A percentile compares a stretch with the other conserved stretches of the same genome.
phyloP scores from a whole-genome alignment of 1,140 invertebrate genomes.

The Panulirus ornatus region DNA sequence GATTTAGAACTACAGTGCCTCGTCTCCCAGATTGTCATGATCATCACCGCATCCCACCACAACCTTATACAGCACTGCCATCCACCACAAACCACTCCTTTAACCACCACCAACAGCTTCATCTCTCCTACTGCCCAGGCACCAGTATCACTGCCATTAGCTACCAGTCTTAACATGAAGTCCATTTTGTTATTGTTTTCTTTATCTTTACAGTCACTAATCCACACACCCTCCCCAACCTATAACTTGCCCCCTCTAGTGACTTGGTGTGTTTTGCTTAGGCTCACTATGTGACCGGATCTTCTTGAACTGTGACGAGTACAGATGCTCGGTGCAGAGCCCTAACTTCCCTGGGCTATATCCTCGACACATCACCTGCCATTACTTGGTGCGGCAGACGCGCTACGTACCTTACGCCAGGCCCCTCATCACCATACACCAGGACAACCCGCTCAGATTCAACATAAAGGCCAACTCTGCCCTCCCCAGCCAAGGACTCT shows the following conservation, averaged over 20 bases:
- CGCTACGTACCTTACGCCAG: constrained; percentile 82
- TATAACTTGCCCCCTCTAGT: background rate
- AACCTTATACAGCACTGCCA: background rate
- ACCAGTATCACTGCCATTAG: too few species aligned
- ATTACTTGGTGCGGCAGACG: constrained; percentile 86
- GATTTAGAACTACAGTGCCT: too few species aligned
- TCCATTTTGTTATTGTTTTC: too few species aligned
- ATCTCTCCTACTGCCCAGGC: too few species aligned
- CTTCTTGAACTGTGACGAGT: constrained; percentile 92
- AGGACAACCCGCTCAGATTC: constrained; percentile 76
- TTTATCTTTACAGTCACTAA: too few species aligned
- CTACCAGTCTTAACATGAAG: too few species aligned
- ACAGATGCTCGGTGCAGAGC: constrained; percentile 90
- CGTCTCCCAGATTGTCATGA: too few species aligned
- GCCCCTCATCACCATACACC: constrained; percentile 81
- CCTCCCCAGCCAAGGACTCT: constrained; percentile 63
- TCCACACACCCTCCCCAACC: background rate
- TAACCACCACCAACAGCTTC: background rate
- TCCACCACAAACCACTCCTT: background rate
- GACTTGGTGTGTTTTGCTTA: too few species aligned
- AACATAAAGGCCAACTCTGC: constrained; percentile 75
- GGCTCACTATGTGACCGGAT: constrained; percentile 88
- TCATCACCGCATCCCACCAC: background rate
- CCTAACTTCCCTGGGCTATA: constrained; percentile 93
- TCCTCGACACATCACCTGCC: constrained; percentile 90